phyloP scores from a whole-genome alignment of 1,140 invertebrate genomes.

The Anthonomus grandis region DNA sequence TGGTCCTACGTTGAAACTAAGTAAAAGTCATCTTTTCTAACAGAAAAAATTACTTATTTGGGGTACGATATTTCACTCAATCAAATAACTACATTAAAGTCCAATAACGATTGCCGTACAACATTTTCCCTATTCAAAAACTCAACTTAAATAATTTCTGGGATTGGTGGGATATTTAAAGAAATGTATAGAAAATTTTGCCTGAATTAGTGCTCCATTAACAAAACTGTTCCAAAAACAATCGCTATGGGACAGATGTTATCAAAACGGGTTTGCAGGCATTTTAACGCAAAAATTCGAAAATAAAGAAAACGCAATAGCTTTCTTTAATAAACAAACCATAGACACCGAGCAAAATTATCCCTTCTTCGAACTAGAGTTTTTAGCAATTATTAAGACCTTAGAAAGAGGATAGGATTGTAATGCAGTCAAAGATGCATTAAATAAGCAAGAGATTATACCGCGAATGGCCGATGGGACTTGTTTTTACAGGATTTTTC shows the following conservation, averaged over 20 bases:
- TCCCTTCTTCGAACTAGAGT: constrained; percentile 6
- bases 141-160: constrained; percentile 1
- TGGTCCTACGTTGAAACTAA: too few relatives aligned
- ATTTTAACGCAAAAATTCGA: constrained; percentile 10
- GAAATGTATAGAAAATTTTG: constrained; percentile 11
- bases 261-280: constrained; percentile 7
- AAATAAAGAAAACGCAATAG: too few relatives aligned
- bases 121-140: constrained; percentile 1
- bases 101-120: not conserved
- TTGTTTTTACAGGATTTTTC: constrained; percentile 8
- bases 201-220: not conserved
- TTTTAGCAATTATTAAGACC: constrained; percentile 10
- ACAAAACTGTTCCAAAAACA: not conserved
- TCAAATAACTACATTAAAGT: not conserved
- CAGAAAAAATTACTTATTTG: constrained; percentile 8
- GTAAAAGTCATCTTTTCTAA: too few relatives aligned
- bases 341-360: too few relatives aligned
- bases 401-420: not conserved
- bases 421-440: constrained; percentile 8
- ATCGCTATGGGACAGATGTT: not conserved
- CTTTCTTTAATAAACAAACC: constrained; percentile 14
- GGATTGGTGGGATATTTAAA: constrained; percentile 3
- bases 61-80: not conserved
- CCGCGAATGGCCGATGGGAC: constrained; percentile 1
- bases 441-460: constrained; percentile 2